Evolutionary conservation across 2,797 vertebrate genomes (phyloP).

Genomic region (Thamnophis elegans): DNA sequence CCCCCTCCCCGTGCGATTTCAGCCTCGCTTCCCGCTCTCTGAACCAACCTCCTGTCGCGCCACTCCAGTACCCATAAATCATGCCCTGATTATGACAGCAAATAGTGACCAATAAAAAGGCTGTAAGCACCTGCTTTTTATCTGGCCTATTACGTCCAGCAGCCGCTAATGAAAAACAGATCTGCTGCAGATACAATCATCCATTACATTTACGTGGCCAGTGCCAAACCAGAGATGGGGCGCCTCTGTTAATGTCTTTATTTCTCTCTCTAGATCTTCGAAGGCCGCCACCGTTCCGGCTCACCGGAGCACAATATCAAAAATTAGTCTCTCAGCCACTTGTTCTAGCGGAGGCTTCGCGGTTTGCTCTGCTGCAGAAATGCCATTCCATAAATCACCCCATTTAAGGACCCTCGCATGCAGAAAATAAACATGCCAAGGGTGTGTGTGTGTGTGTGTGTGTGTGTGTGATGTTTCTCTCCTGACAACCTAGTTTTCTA

Average conservation of each 20-base stretch:
- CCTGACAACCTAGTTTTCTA: neutral
- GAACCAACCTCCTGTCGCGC: neutral
- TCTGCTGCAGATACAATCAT: neutral
- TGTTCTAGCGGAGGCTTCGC: neutral
- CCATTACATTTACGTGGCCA: accelerated
- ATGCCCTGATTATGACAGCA: conserved; percentile 33
- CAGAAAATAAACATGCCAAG: neutral
- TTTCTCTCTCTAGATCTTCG: neutral
- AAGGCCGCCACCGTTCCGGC: neutral
- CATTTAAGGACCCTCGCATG: neutral
- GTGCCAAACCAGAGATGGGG: neutral
- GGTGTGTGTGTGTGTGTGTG: too few species aligned
- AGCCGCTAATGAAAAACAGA: neutral
- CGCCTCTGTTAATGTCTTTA: conserved; percentile 16
- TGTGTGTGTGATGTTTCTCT: neutral
- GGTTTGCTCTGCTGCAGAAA: neutral
- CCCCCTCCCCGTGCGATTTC: neutral
- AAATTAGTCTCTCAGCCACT: neutral
- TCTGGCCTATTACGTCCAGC: neutral
- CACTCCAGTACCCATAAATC: conserved; percentile 14
- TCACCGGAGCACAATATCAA: conserved; percentile 1
- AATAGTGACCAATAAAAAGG: neutral
- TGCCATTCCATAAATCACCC: neutral
- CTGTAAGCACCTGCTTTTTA: neutral
- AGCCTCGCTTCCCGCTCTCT: neutral